phyloP scores from a whole-genome alignment of 2,888 invertebrate genomes.

The Polymixis flavicincta region DNA sequence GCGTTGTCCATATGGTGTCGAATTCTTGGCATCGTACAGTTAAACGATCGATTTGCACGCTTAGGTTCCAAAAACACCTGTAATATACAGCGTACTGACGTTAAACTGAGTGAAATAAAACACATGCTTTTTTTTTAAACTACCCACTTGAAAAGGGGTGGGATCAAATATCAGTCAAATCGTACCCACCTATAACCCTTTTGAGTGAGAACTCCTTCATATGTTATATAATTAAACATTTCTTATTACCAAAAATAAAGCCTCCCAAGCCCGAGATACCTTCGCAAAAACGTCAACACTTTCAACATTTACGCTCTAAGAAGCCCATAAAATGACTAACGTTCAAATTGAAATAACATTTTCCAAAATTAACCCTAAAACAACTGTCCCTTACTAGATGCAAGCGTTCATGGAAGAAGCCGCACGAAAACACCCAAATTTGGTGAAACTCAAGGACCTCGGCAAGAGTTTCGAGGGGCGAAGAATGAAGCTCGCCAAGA shows the following conservation, averaged over 20 bases:
- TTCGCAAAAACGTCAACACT: too few species aligned
- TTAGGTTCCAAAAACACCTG: too few species aligned
- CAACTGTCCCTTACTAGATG: constrained; percentile 73
- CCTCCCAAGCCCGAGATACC: not conserved
- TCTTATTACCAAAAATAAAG: not conserved
- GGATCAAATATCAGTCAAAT: too few species aligned
- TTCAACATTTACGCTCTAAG: not conserved
- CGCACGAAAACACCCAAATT: constrained; percentile 78
- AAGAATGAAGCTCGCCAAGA: constrained; percentile 88
- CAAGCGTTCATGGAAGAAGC: constrained; percentile 73
- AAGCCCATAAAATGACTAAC: not conserved
- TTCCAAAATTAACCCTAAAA: not conserved
- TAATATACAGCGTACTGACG: too few species aligned
- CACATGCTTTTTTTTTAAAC: too few species aligned
- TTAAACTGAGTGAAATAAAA: too few species aligned
- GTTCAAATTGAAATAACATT: not conserved
- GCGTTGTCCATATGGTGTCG: too few species aligned
- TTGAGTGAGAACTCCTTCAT: too few species aligned
- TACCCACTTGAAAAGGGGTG: too few species aligned
- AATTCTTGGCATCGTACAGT: too few species aligned
- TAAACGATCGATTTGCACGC: too few species aligned
- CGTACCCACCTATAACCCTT: too few species aligned
- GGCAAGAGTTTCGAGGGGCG: constrained; percentile 91
- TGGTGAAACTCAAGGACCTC: constrained; percentile 86
- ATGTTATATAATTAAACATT: not conserved